phyloP scores from a whole-genome alignment of 2,113 vertebrate species.

The Perccottus glenii region DNA sequence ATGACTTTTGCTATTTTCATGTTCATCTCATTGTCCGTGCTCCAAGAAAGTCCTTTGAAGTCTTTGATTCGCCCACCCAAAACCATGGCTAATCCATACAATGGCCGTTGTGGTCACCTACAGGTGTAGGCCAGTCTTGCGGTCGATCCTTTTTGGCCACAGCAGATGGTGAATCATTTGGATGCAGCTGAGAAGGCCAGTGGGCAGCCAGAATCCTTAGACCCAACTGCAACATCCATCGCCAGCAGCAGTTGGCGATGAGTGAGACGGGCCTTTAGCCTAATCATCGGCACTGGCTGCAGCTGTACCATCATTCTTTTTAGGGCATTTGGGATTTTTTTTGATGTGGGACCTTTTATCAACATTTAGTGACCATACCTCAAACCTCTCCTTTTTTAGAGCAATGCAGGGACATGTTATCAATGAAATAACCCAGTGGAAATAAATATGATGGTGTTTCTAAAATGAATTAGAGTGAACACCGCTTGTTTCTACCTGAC shows the following conservation, averaged over 20 bases:
- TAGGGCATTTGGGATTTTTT: too few species aligned
- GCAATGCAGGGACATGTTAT: too few species aligned
- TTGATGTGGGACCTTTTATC: too few species aligned
- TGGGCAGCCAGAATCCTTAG: constrained; percentile 9
- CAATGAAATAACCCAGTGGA: too few species aligned
- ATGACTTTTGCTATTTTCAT: too few species aligned
- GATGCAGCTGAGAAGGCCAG: background rate
- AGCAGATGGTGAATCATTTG: constrained; percentile 26
- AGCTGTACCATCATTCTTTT: background rate
- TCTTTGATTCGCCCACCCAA: background rate
- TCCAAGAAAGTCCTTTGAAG: constrained; percentile 3
- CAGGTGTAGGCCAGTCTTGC: background rate
- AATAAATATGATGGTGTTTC: too few species aligned
- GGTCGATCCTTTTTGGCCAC: background rate
- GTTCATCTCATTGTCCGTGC: background rate
- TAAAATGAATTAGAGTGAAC: too few species aligned
- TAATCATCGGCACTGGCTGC: constrained; percentile 1
- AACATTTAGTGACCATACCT: too few species aligned
- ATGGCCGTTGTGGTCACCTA: background rate
- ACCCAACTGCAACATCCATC: background rate
- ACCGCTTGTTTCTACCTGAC: background rate
- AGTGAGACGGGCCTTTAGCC: background rate
- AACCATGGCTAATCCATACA: background rate
- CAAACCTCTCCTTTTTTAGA: too few species aligned
- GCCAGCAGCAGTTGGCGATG: background rate